Conservation (phyloP, 2,797 vertebrate species). For the Pangasius mekongensis region DNA sequence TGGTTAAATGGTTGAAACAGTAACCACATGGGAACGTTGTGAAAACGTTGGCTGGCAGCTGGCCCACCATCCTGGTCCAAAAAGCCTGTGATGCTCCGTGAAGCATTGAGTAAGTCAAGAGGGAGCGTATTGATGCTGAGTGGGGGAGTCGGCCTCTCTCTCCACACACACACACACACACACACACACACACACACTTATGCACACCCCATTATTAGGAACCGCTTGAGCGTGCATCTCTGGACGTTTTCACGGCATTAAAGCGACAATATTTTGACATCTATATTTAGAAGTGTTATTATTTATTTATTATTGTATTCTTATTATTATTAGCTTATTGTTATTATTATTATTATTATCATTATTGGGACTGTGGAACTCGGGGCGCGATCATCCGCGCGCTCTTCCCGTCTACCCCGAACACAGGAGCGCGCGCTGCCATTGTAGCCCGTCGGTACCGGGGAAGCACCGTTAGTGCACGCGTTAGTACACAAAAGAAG, state of each 20-base stretch:
- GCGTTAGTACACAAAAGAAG: not conserved
- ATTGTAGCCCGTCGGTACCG: slow-evolving; percentile 34
- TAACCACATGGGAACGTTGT: not conserved
- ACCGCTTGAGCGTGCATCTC: slow-evolving; percentile 37
- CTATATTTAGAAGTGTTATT: not conserved
- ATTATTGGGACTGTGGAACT: slow-evolving; percentile 33
- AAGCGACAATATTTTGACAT: not conserved
- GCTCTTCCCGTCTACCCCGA: not conserved
- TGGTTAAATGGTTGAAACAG: not conserved
- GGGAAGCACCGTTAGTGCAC: slow-evolving; percentile 10
- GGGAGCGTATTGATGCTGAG: slow-evolving; percentile 45
- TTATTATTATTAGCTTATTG: slow-evolving; percentile 6
- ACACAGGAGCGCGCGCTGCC: slow-evolving; percentile 33
- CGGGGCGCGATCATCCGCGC: not conserved
- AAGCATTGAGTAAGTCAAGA: slow-evolving; percentile 37
- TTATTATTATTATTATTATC: not conserved
- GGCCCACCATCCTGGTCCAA: slow-evolving; percentile 4
- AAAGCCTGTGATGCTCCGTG: slow-evolving; percentile 23
- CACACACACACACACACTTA: slow-evolving; percentile 25
- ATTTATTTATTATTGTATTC: not conserved
- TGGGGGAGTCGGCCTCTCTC: slow-evolving; percentile 45
- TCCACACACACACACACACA: not conserved
- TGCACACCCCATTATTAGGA: slow-evolving; percentile 53
- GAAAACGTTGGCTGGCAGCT: not conserved
- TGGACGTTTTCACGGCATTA: not conserved